These are phyloP conservation scores for Paedocypris micromegethes DNA, from an alignment of 2,797 vertebrate genomes.

Conservation along the genomic window DNA sequence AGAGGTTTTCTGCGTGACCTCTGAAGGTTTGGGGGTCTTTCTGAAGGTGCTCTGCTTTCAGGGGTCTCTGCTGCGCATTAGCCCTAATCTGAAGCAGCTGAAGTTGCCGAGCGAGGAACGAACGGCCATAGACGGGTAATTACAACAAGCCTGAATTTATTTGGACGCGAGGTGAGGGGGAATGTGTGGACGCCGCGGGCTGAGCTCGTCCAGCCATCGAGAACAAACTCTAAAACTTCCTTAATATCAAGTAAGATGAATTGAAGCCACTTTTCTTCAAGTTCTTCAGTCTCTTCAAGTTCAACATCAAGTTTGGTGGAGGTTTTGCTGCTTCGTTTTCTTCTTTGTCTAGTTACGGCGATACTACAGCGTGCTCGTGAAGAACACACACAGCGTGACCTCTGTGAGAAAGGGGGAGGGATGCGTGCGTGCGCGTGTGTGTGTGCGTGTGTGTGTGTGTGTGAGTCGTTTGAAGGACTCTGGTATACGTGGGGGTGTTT, in stretches of 20 bases:
- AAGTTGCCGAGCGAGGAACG: constrained; percentile 4
- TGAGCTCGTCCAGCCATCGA: constrained; percentile 5
- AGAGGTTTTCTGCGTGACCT: constrained; percentile 21
- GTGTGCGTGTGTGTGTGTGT: constrained; percentile 6
- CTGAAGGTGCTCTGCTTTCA: constrained; percentile 40
- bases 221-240: not conserved
- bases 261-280: not conserved
- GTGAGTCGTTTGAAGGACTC: constrained; percentile 9
- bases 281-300: constrained; percentile 9
- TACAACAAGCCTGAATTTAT: constrained; percentile 37
- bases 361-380: constrained; percentile 19
- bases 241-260: not conserved
- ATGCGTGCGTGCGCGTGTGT: not conserved
- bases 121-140: constrained; percentile 33
- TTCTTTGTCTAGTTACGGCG: constrained; percentile 20
- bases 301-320: constrained; percentile 5
- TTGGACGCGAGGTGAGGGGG: constrained; percentile 27
- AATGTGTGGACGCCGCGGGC: constrained; percentile 26
- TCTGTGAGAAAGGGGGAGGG: constrained; percentile 12
- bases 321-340: constrained; percentile 5
- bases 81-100: constrained; percentile 51
- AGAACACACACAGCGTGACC: constrained; percentile 42
- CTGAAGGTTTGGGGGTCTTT: constrained; percentile 6
- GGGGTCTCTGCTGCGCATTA: constrained; percentile 45
- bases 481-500: constrained; percentile 23